Conservation (phyloP, 1,140 invertebrate species). For the Calycopis cecrops region DNA sequence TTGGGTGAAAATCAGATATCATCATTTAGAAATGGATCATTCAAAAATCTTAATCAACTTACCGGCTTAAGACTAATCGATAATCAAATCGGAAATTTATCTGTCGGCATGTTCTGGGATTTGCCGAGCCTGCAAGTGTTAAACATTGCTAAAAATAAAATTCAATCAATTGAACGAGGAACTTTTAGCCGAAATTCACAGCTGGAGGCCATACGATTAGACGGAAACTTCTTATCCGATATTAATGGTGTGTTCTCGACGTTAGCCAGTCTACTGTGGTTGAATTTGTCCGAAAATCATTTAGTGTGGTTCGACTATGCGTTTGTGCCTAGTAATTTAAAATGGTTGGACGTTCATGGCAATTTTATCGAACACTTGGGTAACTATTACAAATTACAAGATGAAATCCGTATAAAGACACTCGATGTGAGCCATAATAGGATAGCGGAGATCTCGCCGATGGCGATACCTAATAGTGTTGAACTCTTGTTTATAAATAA, state of each 20-base stretch:
- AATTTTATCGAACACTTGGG: conserved; percentile 90
- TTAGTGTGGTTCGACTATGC: conserved; percentile 94
- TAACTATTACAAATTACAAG: conserved; percentile 90
- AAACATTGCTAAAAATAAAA: conserved; percentile 91
- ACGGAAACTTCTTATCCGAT: conserved; percentile 90
- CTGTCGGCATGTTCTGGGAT: conserved; percentile 89
- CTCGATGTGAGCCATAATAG: conserved; percentile 92
- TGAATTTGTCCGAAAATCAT: conserved; percentile 94
- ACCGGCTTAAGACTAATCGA: conserved; percentile 90
- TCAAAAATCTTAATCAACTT: conserved; percentile 88
- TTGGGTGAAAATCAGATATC: conserved; percentile 91
- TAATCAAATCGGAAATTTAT: conserved; percentile 90
- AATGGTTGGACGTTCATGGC: conserved; percentile 92
- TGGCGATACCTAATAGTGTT: conserved; percentile 91
- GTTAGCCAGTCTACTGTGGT: conserved; percentile 85
- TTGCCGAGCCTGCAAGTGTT: conserved; percentile 88
- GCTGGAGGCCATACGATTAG: conserved; percentile 89
- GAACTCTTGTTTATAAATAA: conserved; percentile 93
- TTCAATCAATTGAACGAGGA: conserved; percentile 87
- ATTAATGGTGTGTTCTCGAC: conserved; percentile 91
- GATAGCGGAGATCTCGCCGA: conserved; percentile 84
- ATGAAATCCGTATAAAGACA: conserved; percentile 86
- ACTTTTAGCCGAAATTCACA: conserved; percentile 87
- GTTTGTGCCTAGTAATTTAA: conserved; percentile 89
- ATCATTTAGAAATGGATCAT: conserved; percentile 86